Evolutionary conservation across 2,888 invertebrate species (phyloP).

Genomic region (Lingula anatina): DNA sequence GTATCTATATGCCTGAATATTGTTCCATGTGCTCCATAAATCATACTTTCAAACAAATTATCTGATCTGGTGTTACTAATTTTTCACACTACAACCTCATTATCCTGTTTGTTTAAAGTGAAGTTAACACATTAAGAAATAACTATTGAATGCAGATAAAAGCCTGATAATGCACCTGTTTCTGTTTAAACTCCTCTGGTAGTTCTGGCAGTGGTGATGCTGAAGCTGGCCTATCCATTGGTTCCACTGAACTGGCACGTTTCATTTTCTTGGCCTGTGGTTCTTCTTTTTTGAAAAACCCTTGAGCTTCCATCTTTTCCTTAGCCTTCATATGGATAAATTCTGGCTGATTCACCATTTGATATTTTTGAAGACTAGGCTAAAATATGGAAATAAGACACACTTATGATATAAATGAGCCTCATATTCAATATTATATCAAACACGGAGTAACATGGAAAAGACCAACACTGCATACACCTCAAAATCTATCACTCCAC

Average conservation of each 20-base stretch:
- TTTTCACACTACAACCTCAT: too few relatives aligned
- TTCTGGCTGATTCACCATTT: slow-evolving; percentile 37
- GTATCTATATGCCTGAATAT: too few relatives aligned
- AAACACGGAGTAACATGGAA: too few relatives aligned
- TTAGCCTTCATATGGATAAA: slow-evolving; percentile 38
- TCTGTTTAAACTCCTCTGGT: slow-evolving; percentile 40
- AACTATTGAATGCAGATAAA: too few relatives aligned
- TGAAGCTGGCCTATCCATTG: slow-evolving; percentile 25
- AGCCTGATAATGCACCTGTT: too few relatives aligned
- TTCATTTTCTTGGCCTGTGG: slow-evolving; percentile 23
- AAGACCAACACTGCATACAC: too few relatives aligned
- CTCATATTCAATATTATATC: neutral
- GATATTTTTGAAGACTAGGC: slow-evolving; percentile 44
- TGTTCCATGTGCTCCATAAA: too few relatives aligned
- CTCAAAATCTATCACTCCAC: too few relatives aligned
- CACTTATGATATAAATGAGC: neutral
- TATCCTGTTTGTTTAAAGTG: too few relatives aligned
- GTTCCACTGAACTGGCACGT: slow-evolving; percentile 33
- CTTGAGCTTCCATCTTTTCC: slow-evolving; percentile 27
- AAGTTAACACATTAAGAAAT: too few relatives aligned
- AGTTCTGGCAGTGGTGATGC: slow-evolving; percentile 36
- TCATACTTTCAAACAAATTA: too few relatives aligned
- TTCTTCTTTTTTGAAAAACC: slow-evolving; percentile 15
- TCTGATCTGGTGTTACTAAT: too few relatives aligned
- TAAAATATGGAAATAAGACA: slow-evolving; percentile 13